Base-by-base conservation (phyloP, 2,113 vertebrate genomes). In the Typhlomys cinereus region DNA sequence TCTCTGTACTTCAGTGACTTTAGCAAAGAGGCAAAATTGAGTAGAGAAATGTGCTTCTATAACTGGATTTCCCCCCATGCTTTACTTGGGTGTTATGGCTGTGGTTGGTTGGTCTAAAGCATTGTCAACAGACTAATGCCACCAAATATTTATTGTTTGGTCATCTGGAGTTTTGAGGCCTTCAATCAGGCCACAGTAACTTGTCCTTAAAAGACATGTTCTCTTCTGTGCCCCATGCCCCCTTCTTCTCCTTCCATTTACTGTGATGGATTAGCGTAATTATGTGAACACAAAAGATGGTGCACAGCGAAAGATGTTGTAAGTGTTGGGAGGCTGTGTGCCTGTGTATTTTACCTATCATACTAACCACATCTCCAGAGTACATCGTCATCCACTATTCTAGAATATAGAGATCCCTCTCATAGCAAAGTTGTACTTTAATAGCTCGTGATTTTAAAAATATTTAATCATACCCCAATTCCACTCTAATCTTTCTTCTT, bases 371-470 rank as follows among this genome's bases (percentile, higher is more conserved):
- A 34, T 54, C 61, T 86, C 79, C n/a, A 64, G 48, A 88, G 71
- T 39, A 14, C 18, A 14, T 89, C 18, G 12, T 89, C 41, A 67
- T 70, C 54, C 50, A n/a, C 76, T 52, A 29, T 80, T 92, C 74
- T 80, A 87, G 83, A 76, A 83, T 39, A 39, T 25, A 86, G 64
- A 71, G 46, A 78, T 86, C 15, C 57, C 13, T 85, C 46, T 79
- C 44, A 39, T 8, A 67, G 73, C 62, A 74, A 74, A 94, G 69
- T 79, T 88, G 11, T 89, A 54, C 94, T 93, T 94, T 95, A 90
- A 71, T 86, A 95, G 64, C 64, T 69, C 94, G 57, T 62, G 52
- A 39, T 69, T 94, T 94, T 70, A 34, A 88, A 87, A 92, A 79
- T 88, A 94, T 12, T 87, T 48, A 88, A 0, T 93, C 91, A 69